Evolutionary conservation across 2,888 invertebrate species (phyloP), one percentile per base, ranked within the genome.

Genomic region (Eupithecia dodoneata): DNA sequence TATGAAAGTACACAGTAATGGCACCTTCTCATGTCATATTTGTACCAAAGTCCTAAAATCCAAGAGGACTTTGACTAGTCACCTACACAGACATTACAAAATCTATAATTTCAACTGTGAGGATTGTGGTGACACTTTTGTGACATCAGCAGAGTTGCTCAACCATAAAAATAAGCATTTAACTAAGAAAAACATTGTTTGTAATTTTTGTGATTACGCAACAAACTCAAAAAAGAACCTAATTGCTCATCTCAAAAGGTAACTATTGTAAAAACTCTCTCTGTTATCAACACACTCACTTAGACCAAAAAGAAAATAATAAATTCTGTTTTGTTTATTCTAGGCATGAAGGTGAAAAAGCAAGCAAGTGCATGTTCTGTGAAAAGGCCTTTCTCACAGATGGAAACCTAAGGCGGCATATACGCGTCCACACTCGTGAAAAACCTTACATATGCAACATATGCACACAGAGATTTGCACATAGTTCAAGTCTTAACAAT

Each of bases 31-130:
- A 15, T 95, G 95, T 83, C 87, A 83, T 59, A 87, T 95, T 76
- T 95, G 95, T 80, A 87, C 88, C n/a, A 95, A 94, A 83, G 82
- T 82, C 55, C 85, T 95, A 30, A 95, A 95, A 86, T 91, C 94
- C 0, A 92, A 91, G 72, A 89, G 90, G 70, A 89, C 92, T 12
- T 85, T 94, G 18, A 88, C 90, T 76, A 89, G 90, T 70, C 95
- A 95, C 78, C 90, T 93, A 87, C 89, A 90, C 75, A 87, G 95
- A 59, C 95, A 95, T 85, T 91, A 91, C 72, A 94, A 95, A 81
- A 90, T 95, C 67, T 88, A 88, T 70, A 94, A 95, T 82, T 95
- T 88, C 76, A 95, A 89, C 76, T 95, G 95, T 86, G 95, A 95
- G 82, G 92, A 92, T 63, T 95, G 95, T 86, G 95, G 95, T 13